Base-by-base conservation (phyloP, 2,888 invertebrate species). In the Tinea pellionella region DNA sequence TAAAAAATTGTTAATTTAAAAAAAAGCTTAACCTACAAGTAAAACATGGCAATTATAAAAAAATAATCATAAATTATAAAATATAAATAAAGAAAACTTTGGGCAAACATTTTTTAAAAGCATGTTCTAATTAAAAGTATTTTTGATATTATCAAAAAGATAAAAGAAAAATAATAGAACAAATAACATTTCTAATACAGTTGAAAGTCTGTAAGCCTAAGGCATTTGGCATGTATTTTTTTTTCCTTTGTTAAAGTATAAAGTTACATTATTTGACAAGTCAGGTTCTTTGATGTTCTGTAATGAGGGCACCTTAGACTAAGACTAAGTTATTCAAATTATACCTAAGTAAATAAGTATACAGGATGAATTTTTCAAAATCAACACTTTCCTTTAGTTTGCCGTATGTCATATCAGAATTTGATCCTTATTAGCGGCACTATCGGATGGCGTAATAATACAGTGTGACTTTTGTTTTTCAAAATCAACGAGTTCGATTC, bases 211-310 rank as follows among this genome's bases (percentile, higher is more conserved):
- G 13, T 16, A 8, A n/a, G 47, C 47, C 47, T 16, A n/a, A 8
- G 47, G 47, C 47, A 9, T 6, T 47, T 8, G 15, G 13, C 47
- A 47, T 47, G 47, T 47, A 24, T 24, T 24, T 24, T 24, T 47
- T 47, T 47, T 47, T 15, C 9, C 16, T 47, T 47, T 47, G 47
- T 47, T 2, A 47, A 47, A 47, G 13, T 47, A 41, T 13, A 41
- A 53, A 53, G 53, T 53, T 53, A 53, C 53, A 53, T 53, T 53
- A 24, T 53, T 53, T 53, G 53, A 24, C 16, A 53, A 53, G 53
- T 53, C 53, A 18, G 53, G 1, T 53, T 12, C 53, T 53, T 53
- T 53, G 53, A 53, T 53, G 53, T 53, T 53, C n/a, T 8, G 24
- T 51, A 16, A 51, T 4, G 16, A 51, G 18, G 11, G 11, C n/a